Percentiles rank a stretch among this genome's conserved stretches.
Conservation (phyloP, 1,140 invertebrate genomes). For the Papilio aristodemus region DNA sequence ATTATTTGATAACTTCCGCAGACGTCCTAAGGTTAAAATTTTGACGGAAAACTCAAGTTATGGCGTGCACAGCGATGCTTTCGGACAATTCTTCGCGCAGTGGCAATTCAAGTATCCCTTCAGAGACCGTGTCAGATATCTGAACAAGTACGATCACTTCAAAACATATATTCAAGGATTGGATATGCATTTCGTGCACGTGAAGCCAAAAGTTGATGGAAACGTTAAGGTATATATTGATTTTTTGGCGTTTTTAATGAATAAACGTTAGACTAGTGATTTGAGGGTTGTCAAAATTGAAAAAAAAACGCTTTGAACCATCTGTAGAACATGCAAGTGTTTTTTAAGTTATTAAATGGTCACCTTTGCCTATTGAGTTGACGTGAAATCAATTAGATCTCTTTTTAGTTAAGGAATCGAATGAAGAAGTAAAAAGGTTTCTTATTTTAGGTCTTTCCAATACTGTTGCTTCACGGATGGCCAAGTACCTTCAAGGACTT, state of each 20-base stretch:
- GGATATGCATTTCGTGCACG: conserved; percentile 85
- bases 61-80: conserved; percentile 84
- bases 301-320: too few species aligned
- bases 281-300: too few species aligned
- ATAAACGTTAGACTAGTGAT: too few species aligned
- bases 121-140: conserved; percentile 81
- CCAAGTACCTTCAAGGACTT: conserved; percentile 91
- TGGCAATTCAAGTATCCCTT: conserved; percentile 89
- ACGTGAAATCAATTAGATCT: too few species aligned
- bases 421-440: not conserved
- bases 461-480: conserved; percentile 92
- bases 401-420: too few species aligned
- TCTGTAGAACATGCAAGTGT: too few species aligned
- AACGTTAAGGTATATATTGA: conserved; percentile 70
- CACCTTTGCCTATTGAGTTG: too few species aligned
- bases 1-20: conserved; percentile 56
- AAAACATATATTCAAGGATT: conserved; percentile 86
- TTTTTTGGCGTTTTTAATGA: not conserved
- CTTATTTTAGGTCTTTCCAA: conserved; percentile 80
- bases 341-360: too few species aligned
- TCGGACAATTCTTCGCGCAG: conserved; percentile 84
- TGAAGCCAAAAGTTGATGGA: conserved; percentile 79
- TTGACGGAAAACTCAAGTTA: conserved; percentile 75
- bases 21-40: conserved; percentile 46
- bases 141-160: conserved; percentile 89